Percentiles rank a stretch among this genome's conserved stretches.
These are phyloP conservation scores for Scaptomyza montana DNA, from an alignment of 1,140 invertebrate species.

Conservation along the genomic window DNA sequence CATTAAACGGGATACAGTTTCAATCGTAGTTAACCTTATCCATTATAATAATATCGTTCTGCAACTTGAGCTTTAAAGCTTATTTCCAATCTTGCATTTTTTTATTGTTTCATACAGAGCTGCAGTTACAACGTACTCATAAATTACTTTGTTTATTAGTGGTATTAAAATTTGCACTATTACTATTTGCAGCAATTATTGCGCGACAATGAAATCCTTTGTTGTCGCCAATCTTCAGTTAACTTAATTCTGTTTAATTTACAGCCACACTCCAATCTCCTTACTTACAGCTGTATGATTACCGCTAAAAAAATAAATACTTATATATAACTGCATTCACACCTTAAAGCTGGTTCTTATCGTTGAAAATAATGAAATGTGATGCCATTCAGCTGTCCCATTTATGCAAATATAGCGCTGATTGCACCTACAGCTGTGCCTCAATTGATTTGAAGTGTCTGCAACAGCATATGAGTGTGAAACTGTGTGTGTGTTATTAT, in stretches of 20 bases:
- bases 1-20: neutral
- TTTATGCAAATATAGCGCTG: conserved; percentile 66
- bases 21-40: no score
- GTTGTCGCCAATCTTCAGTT: neutral
- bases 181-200: neutral
- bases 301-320: conserved; percentile 2
- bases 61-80: neutral
- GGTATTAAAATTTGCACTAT: neutral
- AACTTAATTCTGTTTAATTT: conserved; percentile 17
- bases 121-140: no score
- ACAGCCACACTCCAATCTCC: conserved; percentile 14
- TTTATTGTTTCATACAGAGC: no score
- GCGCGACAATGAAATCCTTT: conserved; percentile 4
- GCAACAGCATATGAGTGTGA: conserved; percentile 18
- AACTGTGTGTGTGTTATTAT: conserved; percentile 7
- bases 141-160: neutral
- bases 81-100: neutral
- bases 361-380: conserved; percentile 9
- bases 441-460: conserved; percentile 42
- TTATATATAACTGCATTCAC: conserved; percentile 3
- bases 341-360: conserved; percentile 23
- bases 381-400: conserved; percentile 38
- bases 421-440: conserved; percentile 66
- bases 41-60: no score
- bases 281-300: conserved; percentile 22